Conservation (phyloP, 2,797 vertebrate genomes). For the Acropternis orthonyx region DNA sequence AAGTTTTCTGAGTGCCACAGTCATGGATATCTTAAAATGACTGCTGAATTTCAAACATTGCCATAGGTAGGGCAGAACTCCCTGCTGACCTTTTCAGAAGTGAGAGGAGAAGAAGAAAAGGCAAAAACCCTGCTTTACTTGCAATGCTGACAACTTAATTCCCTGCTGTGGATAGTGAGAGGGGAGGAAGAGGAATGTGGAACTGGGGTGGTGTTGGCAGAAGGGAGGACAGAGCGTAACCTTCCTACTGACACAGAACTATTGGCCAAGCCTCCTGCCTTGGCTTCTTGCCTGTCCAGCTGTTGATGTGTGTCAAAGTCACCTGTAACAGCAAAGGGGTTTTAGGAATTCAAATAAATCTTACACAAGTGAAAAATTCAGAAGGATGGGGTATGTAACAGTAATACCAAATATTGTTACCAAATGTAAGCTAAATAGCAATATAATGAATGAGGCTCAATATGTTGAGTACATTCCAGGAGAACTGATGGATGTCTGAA, state of each 20-base stretch:
- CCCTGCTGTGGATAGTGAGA: neutral
- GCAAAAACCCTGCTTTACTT: neutral
- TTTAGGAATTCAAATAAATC: neutral
- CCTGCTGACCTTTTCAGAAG: neutral
- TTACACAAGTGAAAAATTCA: neutral
- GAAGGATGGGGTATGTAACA: neutral
- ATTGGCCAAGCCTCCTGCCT: neutral
- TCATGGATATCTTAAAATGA: neutral
- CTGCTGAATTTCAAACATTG: neutral
- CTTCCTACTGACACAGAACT: neutral
- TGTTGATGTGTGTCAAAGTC: neutral
- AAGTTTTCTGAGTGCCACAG: neutral
- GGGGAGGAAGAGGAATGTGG: neutral
- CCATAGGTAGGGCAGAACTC: neutral
- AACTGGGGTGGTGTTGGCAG: neutral
- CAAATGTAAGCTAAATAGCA: neutral
- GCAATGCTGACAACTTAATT: neutral
- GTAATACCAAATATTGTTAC: neutral
- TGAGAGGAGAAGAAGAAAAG: neutral
- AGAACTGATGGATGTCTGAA: neutral
- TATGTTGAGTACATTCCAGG: neutral
- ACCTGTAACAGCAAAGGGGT: neutral
- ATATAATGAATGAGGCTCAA: neutral
- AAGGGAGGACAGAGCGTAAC: neutral
- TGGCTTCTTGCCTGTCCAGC: conserved; percentile 18